Percentiles rank a stretch among this genome's conserved stretches.
These are phyloP conservation scores for Trichacis sp. DNA, from an alignment of 2,888 invertebrate genomes.

Conservation along the genomic window DNA sequence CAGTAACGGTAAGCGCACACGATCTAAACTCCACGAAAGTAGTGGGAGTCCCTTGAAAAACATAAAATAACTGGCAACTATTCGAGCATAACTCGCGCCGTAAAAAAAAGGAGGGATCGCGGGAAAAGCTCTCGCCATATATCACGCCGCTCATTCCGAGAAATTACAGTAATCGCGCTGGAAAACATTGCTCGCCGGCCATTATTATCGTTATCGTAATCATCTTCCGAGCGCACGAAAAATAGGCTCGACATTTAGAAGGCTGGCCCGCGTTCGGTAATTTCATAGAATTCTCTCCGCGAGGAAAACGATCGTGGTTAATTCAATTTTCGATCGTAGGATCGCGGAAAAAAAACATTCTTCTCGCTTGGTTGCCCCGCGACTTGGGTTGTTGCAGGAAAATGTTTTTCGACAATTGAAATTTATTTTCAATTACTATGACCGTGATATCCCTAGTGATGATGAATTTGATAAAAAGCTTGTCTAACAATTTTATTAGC, in stretches of 20 bases:
- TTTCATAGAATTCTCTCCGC: conserved; percentile 11
- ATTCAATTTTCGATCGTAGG: conserved; percentile 1
- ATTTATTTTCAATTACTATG: too few species aligned
- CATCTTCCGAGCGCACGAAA: conserved; percentile 19
- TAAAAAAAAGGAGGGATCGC: neutral
- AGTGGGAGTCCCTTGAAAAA: conserved; percentile 7
- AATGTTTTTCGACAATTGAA: too few species aligned
- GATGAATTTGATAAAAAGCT: too few species aligned
- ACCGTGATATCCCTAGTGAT: too few species aligned
- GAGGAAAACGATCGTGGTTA: conserved; percentile 1
- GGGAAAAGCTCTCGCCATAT: conserved; percentile 27
- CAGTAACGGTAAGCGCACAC: conserved; percentile 23
- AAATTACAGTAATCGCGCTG: conserved; percentile 40
- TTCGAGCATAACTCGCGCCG: conserved; percentile 28
- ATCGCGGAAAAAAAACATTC: neutral
- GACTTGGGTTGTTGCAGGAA: too few species aligned
- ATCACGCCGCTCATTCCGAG: conserved; percentile 31
- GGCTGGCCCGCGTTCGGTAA: neutral
- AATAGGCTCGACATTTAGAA: conserved; percentile 8
- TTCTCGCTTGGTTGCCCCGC: neutral
- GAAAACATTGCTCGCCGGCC: conserved; percentile 28
- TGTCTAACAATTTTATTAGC: too few species aligned
- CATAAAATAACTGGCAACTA: conserved; percentile 33
- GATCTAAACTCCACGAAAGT: neutral
- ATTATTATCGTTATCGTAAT: conserved; percentile 42